Conservation (phyloP, 1,140 invertebrate genomes). For the Latrodectus geometricus region DNA sequence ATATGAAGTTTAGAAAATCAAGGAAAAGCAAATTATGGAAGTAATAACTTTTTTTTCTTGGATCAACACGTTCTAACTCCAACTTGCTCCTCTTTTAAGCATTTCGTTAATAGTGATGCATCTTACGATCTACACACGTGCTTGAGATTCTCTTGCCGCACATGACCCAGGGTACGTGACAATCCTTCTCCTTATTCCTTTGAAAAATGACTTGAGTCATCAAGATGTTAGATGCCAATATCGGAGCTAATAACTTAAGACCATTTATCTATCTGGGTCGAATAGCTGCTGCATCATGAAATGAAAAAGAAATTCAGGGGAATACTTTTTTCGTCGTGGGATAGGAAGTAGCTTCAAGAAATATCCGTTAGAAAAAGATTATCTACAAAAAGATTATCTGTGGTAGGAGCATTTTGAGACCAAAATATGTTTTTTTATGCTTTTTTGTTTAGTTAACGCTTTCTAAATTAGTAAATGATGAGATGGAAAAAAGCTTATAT, state of each 20-base stretch:
- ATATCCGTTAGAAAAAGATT: conserved; percentile 36
- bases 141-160: conserved; percentile 11
- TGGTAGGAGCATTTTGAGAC: background rate
- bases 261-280: conserved; percentile 40
- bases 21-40: background rate
- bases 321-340: background rate
- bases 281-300: conserved; percentile 13
- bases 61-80: conserved; percentile 16
- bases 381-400: background rate
- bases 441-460: background rate
- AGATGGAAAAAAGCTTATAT: background rate
- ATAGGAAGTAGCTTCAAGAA: background rate
- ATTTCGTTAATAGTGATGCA: conserved; percentile 29
- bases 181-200: background rate
- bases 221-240: conserved; percentile 31
- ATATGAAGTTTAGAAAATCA: background rate
- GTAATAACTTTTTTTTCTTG: conserved; percentile 20
- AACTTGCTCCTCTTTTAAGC: conserved; percentile 21
- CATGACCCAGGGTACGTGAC: conserved; percentile 17
- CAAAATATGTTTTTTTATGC: conserved; percentile 6
- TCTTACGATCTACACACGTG: conserved; percentile 10
- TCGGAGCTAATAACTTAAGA: conserved; percentile 39
- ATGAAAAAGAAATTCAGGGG: background rate
- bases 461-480: background rate
- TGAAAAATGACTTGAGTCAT: conserved; percentile 44